Conservation (phyloP, 2,797 vertebrate species). For the Agapornis canus region DNA sequence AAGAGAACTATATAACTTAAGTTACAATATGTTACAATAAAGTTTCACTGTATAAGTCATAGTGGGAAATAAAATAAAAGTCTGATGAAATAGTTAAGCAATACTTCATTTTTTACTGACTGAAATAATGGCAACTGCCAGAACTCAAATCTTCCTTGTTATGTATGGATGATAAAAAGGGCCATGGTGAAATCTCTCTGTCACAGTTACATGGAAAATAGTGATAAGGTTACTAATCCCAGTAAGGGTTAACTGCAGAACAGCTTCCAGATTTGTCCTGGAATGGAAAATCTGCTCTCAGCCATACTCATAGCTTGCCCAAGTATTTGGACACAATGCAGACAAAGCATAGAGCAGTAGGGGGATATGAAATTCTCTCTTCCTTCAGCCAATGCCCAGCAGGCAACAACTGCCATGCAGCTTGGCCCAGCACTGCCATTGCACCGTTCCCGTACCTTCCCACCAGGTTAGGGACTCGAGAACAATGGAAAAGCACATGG, state of each 20-base stretch:
- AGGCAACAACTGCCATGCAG: background rate
- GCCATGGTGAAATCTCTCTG: background rate
- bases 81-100: slow-evolving; percentile 38
- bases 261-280: background rate
- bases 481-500: background rate
- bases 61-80: slow-evolving; percentile 46
- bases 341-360: background rate
- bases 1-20: slow-evolving; percentile 57
- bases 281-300: background rate
- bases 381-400: background rate
- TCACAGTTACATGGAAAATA: background rate
- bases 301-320: background rate
- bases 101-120: slow-evolving; percentile 30
- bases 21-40: slow-evolving; percentile 54
- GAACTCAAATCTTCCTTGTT: slow-evolving; percentile 11
- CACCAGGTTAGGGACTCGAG: accelerated
- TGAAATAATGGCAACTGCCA: slow-evolving; percentile 39
- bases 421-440: accelerated
- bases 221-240: background rate
- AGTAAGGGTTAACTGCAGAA: background rate
- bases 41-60: slow-evolving; percentile 65
- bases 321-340: background rate
- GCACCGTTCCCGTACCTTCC: accelerated
- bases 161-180: background rate
- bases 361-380: background rate